Percentiles rank a stretch among this genome's conserved stretches.
Conservation (phyloP, 2,797 vertebrate genomes). For the Sphenodon punctatus region DNA sequence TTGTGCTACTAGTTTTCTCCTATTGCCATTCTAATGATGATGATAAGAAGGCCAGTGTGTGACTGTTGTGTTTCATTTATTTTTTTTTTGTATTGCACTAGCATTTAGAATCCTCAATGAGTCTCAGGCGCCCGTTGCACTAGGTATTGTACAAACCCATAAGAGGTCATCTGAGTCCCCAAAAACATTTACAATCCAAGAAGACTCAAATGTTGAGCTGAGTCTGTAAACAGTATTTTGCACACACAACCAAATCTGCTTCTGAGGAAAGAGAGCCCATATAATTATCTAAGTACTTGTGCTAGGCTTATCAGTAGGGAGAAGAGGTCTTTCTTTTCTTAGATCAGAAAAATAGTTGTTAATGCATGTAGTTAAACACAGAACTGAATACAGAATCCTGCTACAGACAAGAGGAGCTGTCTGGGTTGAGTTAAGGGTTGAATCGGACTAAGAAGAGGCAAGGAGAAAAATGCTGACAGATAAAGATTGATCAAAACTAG, state of each 20-base stretch:
- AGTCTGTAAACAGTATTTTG: not conserved
- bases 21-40: not conserved
- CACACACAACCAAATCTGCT: not conserved
- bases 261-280: not conserved
- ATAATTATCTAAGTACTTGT: not conserved
- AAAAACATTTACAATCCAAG: not conserved
- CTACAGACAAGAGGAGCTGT: not conserved
- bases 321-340: not conserved
- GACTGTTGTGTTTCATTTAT: not conserved
- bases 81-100: not conserved
- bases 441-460: too few species aligned
- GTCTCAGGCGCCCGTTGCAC: not conserved
- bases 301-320: not conserved
- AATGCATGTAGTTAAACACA: not conserved
- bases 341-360: slow-evolving; percentile 18
- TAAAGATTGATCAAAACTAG: too few species aligned
- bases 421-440: too few species aligned
- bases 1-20: not conserved
- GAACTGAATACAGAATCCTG: not conserved
- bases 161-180: not conserved
- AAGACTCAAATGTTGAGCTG: not conserved
- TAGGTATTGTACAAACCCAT: not conserved
- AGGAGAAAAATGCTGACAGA: too few species aligned
- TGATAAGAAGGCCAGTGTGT: too few species aligned
- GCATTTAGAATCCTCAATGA: not conserved